Conservation (phyloP, 2,797 vertebrate species). For the Cirrhinus molitorella region DNA sequence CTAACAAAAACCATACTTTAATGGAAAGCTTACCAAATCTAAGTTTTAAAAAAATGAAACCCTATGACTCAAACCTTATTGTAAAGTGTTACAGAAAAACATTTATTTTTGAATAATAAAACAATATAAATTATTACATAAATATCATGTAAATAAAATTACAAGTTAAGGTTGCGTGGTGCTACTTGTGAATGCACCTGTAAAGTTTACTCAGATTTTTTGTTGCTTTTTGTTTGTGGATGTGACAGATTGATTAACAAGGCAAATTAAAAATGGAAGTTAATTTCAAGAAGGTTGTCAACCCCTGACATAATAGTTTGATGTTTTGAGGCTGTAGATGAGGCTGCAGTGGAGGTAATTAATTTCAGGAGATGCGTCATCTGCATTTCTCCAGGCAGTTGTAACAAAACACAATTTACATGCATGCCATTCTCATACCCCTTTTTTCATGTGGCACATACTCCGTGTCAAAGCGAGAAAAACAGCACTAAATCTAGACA, state of each 20-base stretch:
- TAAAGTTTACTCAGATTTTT: not conserved
- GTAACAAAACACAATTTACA: constrained; percentile 42
- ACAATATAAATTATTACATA: not conserved
- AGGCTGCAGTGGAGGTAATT: not conserved
- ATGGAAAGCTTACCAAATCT: no score
- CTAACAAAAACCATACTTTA: no score
- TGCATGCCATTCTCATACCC: constrained; percentile 20
- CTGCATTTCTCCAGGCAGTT: constrained; percentile 11
- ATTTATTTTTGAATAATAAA: not conserved
- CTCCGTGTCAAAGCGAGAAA: constrained; percentile 9
- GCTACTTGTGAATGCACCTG: constrained; percentile 1
- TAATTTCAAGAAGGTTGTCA: constrained; percentile 8
- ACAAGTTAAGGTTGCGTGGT: not conserved
- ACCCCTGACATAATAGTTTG: not conserved
- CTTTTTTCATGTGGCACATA: constrained; percentile 38
- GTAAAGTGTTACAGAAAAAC: not conserved
- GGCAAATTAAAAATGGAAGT: not conserved
- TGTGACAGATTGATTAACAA: not conserved
- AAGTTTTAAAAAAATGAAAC: no score
- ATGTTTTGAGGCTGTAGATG: not conserved
- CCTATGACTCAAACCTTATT: no score
- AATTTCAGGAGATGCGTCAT: not conserved
- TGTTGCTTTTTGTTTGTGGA: not conserved
- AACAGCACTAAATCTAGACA: constrained; percentile 24
- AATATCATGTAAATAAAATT: not conserved